These are phyloP conservation scores for Umimayanthus chanpuru DNA, from an alignment of 92 coral and sea anemone genomes.

Conservation along the genomic window DNA sequence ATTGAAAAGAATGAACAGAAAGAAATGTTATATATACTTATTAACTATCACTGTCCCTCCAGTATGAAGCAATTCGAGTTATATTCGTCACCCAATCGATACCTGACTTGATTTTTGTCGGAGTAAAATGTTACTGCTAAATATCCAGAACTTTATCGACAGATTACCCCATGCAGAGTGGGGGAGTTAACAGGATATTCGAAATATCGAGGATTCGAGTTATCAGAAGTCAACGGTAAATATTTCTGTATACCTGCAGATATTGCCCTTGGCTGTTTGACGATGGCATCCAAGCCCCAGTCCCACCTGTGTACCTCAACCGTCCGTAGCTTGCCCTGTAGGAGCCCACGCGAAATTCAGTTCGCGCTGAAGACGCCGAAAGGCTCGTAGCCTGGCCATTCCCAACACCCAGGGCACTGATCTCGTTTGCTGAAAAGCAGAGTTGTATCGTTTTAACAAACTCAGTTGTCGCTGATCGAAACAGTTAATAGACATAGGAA, in stretches of 20 bases:
- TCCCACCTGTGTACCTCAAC: constrained; percentile 25
- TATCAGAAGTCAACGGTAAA: background rate
- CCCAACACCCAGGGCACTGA: background rate
- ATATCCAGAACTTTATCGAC: no score
- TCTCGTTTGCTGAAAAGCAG: constrained; percentile 30
- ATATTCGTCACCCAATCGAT: no score
- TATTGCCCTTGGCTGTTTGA: constrained; percentile 36
- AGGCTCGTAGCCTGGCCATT: constrained; percentile 15
- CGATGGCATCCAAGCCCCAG: constrained; percentile 40
- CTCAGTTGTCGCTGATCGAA: no score
- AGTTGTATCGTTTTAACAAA: background rate
- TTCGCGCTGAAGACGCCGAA: constrained; percentile 15
- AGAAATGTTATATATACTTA: no score
- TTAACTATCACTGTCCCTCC: no score
- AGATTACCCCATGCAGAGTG: no score
- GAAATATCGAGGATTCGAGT: background rate
- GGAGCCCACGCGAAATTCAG: constrained; percentile 7
- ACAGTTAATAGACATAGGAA: background rate
- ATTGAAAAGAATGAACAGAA: no score
- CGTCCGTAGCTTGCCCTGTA: constrained; percentile 31
- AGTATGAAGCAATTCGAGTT: no score
- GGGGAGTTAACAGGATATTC: background rate
- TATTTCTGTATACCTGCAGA: constrained; percentile 27
- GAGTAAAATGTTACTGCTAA: no score
- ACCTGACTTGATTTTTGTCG: no score